Conservation (phyloP, 2,113 vertebrate species). For the Serinus canaria region DNA sequence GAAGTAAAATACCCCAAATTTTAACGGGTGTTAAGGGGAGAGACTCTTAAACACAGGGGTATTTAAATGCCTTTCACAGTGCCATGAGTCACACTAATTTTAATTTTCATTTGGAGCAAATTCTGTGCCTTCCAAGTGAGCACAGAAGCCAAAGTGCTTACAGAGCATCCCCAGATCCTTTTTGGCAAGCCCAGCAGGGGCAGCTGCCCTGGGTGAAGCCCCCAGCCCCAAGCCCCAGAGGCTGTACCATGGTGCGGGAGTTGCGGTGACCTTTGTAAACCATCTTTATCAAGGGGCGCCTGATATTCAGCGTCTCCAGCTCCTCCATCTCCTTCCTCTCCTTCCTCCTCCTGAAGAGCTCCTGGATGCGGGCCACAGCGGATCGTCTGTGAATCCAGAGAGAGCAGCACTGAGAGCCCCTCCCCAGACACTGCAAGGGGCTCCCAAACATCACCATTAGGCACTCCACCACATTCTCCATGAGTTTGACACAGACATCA, state of each 20-base stretch:
- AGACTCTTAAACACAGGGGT: neutral
- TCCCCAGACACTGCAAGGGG: neutral
- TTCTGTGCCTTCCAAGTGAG: neutral
- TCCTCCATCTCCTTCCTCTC: constrained; percentile 97
- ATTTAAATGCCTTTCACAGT: neutral
- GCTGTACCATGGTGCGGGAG: constrained; percentile 94
- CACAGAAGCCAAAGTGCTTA: neutral
- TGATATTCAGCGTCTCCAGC: constrained; percentile 90
- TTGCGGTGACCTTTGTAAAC: constrained; percentile 98
- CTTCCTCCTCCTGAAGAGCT: constrained; percentile 94
- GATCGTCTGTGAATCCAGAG: constrained; percentile 80
- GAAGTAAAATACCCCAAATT: neutral
- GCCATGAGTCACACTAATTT: neutral
- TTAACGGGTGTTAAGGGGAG: neutral
- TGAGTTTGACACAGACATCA: constrained; percentile 26
- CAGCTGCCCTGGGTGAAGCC: neutral
- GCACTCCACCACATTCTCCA: constrained; percentile 41
- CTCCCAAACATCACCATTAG: neutral
- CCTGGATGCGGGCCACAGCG: constrained; percentile 95
- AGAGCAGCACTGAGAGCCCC: constrained; percentile 23
- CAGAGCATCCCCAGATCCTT: neutral
- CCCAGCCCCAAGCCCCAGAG: neutral
- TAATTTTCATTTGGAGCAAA: neutral
- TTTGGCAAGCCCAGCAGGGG: neutral
- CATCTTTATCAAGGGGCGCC: constrained; percentile 92